A percentile compares a stretch with the other conserved stretches of the same genome.
Conservation (phyloP, 2,797 vertebrate species). For the Neosilurus hyrtlii region DNA sequence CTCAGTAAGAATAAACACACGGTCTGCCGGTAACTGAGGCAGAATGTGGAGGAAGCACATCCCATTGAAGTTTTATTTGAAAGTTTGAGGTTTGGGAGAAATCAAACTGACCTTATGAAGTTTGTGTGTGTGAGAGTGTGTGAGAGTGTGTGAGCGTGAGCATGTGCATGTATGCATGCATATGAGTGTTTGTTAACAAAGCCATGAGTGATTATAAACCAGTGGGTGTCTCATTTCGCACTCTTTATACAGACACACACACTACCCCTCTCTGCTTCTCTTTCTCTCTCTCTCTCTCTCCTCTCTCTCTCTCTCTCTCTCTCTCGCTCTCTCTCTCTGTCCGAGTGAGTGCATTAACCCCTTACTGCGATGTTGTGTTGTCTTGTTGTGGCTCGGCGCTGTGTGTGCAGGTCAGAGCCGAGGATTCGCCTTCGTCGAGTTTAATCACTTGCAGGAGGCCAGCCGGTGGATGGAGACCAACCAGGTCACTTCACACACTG, state of each 20-base stretch:
- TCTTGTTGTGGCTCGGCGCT: conserved; percentile 82
- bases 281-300: conserved; percentile 61
- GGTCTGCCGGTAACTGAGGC: neutral
- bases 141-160: neutral
- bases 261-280: neutral
- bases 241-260: neutral
- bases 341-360: conserved; percentile 78
- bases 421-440: conserved; percentile 97
- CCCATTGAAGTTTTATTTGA: too few species aligned
- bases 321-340: conserved; percentile 53
- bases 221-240: neutral
- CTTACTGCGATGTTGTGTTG: conserved; percentile 81
- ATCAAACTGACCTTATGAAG: neutral
- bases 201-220: neutral
- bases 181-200: neutral
- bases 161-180: neutral
- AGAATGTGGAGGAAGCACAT: neutral
- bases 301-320: conserved; percentile 59
- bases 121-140: neutral
- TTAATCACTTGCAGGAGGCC: conserved; percentile 96
- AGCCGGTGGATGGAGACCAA: conserved; percentile 94
- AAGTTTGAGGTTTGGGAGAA: neutral
- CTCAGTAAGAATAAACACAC: neutral
- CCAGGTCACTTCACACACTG: conserved; percentile 91
- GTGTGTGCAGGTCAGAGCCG: conserved; percentile 94